A percentile compares a stretch with the other conserved stretches of the same genome.
Evolutionary conservation across 2,113 vertebrate genomes (phyloP).

Genomic region (Indicator maculatus): DNA sequence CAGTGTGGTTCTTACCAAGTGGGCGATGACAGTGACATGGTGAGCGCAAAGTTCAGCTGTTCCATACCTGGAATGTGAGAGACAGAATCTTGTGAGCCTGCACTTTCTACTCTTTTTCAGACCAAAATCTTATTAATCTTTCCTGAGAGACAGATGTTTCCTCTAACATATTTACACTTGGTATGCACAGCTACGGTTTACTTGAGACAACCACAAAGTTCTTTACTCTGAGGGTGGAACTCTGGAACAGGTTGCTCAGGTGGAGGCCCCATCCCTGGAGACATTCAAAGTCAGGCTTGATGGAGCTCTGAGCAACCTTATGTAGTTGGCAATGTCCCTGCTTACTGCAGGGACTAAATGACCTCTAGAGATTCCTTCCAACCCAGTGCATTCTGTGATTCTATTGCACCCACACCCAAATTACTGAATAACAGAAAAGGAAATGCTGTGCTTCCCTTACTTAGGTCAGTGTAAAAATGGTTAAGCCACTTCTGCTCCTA

Average conservation of each 20-base stretch:
- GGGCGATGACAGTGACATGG: conserved; percentile 83
- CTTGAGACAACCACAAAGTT: not conserved
- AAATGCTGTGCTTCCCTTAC: not conserved
- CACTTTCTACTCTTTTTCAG: not conserved
- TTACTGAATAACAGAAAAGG: not conserved
- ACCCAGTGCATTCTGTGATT: no score
- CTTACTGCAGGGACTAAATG: no score
- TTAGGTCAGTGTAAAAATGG: not conserved
- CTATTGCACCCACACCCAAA: not conserved
- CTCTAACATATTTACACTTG: not conserved
- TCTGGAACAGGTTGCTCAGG: no score
- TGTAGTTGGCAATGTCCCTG: no score
- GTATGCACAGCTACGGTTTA: not conserved
- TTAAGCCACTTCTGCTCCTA: not conserved
- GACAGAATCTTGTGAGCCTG: not conserved
- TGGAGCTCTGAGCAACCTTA: no score
- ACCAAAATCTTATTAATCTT: not conserved
- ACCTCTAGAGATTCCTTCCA: no score
- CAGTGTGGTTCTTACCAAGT: conserved; percentile 81
- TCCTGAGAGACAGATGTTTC: not conserved
- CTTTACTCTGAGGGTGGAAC: no score
- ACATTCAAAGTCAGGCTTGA: no score
- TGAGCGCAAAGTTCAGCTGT: conserved; percentile 92
- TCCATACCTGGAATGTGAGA: conserved; percentile 81
- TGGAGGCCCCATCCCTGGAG: no score